These are phyloP conservation scores for Cremastinae sp. DNA, from an alignment of 2,888 invertebrate genomes.

Conservation along the genomic window DNA sequence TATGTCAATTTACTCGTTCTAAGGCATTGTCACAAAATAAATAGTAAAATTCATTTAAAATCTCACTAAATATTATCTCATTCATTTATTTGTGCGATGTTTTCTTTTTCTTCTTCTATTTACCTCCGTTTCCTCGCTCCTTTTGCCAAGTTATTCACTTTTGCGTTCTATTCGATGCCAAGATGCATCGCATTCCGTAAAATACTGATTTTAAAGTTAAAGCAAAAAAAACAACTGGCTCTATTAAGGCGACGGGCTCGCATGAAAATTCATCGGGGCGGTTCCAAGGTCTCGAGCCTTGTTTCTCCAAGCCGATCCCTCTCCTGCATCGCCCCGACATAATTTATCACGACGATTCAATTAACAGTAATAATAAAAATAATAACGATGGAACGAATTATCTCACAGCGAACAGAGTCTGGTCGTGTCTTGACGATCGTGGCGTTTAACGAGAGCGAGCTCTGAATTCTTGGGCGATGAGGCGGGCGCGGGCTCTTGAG, in stretches of 20 bases:
- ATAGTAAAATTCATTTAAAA: no score
- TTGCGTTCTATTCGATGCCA: background rate
- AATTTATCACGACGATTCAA: conserved; percentile 28
- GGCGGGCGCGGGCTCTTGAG: conserved; percentile 53
- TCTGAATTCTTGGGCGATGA: conserved; percentile 69
- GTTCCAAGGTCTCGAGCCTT: background rate
- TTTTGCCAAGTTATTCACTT: conserved; percentile 5
- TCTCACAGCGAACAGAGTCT: conserved; percentile 16
- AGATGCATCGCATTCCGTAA: background rate
- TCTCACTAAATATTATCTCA: no score
- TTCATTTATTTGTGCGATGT: no score
- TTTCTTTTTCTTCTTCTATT: no score
- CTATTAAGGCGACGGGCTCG: background rate
- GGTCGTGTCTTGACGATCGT: conserved; percentile 24
- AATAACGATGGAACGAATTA: conserved; percentile 25
- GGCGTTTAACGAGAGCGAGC: conserved; percentile 60
- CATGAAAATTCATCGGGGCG: background rate
- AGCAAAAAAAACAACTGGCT: background rate
- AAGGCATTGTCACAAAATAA: no score
- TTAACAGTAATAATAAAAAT: conserved; percentile 19
- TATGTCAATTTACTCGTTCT: no score
- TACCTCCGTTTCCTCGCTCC: no score
- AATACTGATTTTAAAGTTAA: background rate
- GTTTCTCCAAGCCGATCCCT: background rate
- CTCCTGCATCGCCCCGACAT: conserved; percentile 1